phyloP scores from a whole-genome alignment of 2,797 vertebrate species.

The Limnodromus scolopaceus region DNA sequence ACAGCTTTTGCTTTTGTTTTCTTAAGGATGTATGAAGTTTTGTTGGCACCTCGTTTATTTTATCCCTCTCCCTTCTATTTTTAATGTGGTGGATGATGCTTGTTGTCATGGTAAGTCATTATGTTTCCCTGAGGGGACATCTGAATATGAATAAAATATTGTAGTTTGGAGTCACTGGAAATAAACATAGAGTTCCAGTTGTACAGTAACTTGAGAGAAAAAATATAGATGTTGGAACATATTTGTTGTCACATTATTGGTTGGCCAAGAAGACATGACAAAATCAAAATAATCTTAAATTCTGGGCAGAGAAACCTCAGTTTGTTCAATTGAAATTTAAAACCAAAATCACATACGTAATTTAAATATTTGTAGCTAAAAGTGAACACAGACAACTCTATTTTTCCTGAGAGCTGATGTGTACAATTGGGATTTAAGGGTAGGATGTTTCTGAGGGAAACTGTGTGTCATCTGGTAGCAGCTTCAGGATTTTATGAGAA shows the following conservation, averaged over 20 bases:
- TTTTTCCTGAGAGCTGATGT: neutral
- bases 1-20: conserved; percentile 16
- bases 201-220: neutral
- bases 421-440: neutral
- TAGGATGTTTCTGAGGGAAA: neutral
- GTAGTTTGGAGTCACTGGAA: neutral
- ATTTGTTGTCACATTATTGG: neutral
- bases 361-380: neutral
- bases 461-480: neutral
- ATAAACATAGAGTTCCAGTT: neutral
- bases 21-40: neutral
- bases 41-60: conserved; percentile 13
- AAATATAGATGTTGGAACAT: neutral
- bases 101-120: neutral
- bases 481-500: neutral
- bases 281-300: neutral
- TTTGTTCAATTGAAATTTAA: neutral
- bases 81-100: neutral
- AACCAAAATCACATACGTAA: neutral
- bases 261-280: neutral
- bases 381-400: neutral
- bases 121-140: neutral
- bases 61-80: neutral
- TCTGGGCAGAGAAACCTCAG: neutral
- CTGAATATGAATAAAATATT: neutral